Conservation (phyloP, 1,140 invertebrate species). For the Musca domestica region DNA sequence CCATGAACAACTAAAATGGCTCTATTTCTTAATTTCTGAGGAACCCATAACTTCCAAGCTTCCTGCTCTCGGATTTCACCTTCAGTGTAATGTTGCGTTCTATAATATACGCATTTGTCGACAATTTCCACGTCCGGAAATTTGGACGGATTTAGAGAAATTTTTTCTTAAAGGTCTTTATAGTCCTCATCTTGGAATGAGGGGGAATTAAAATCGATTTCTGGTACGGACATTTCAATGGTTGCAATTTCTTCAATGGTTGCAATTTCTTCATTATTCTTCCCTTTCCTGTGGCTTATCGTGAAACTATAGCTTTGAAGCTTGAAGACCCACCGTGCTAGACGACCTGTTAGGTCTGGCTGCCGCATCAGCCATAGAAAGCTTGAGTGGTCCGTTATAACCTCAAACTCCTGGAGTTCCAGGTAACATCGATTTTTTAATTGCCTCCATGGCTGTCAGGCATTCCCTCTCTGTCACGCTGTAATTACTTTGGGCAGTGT, state of each 20-base stretch:
- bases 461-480: no score
- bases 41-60: conserved; percentile 27
- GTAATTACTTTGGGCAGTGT: no score
- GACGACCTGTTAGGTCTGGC: no score
- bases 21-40: neutral
- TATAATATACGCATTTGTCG: neutral
- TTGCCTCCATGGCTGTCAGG: no score
- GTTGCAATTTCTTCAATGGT: neutral
- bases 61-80: neutral
- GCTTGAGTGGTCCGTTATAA: no score
- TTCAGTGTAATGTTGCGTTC: conserved; percentile 12
- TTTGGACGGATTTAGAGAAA: neutral
- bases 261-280: neutral
- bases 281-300: no score
- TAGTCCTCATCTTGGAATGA: conserved; percentile 3
- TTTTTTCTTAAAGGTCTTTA: neutral
- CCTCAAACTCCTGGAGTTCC: no score
- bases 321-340: no score
- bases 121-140: conserved; percentile 10
- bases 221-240: neutral
- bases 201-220: conserved; percentile 9
- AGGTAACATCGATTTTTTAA: no score
- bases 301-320: no score
- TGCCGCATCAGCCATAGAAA: no score
- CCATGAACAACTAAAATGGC: conserved; percentile 15